Evolutionary conservation across 2,888 invertebrate genomes (phyloP), one percentile per base, ranked within the genome.

Genomic region (Gnatocerus cornutus): DNA sequence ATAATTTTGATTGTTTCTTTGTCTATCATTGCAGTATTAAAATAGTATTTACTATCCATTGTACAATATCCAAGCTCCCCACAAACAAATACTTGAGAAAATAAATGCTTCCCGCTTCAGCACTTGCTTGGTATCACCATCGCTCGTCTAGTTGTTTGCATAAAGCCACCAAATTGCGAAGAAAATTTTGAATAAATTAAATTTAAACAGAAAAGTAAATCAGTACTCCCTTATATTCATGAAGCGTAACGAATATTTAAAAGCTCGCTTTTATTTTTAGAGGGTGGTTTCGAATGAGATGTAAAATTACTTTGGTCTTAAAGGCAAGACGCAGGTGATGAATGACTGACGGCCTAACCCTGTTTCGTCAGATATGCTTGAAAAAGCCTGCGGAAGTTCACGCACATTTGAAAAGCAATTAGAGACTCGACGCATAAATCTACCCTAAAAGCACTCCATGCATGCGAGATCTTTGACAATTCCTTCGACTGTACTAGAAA

Each of bases 211-310:
- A 37, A 53, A 63, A 53, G 13, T 6, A 63, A 63, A 63, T 63
- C 13, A 63, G 43, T 43, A 48, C 12, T 63, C 53, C 30, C 41
- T n/a, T 43, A 53, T 41, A 53, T 14, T 27, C 21, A 5, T 52
- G 63, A 43, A 53, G 63, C 63, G 53, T 29, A 53, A 46, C 63
- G 14, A 43, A 52, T 43, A 27, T 63, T 53, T 37, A 53, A 63
- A 43, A 63, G 63, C 63, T 29, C 9, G 52, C 10, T 12, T 29
- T 62, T 62, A 10, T 52, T 8, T 43, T 50, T 12, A 50, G 50
- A 37, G 39, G 62, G 41, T 39, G 37, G 37, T 41, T 62, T 46
- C 41, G 63, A 53, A 63, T 53, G 63, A 63, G 53, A 63, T 52
- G 63, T 53, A 12, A 63, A 63, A 53, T 63, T 63, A 21, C 29